These are phyloP conservation scores for Drosophila kanekoi DNA, from an alignment of 2,888 invertebrate genomes.

Conservation along the genomic window DNA sequence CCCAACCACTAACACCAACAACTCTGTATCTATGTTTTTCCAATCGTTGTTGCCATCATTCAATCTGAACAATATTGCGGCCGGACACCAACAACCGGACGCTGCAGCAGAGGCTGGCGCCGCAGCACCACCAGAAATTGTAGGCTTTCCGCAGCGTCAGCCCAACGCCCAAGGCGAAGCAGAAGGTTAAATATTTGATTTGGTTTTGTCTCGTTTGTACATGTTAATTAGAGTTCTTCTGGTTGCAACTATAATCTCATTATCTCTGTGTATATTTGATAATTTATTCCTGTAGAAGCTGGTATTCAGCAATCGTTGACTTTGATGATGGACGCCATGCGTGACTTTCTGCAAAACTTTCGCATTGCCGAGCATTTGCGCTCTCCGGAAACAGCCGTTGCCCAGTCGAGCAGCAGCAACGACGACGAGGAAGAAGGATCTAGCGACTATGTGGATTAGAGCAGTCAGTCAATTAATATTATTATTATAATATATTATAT, in stretches of 20 bases:
- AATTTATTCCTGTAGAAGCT: conserved; percentile 51
- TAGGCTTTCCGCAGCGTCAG: conserved; percentile 10
- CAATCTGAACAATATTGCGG: conserved; percentile 83
- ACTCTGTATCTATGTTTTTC: conserved; percentile 87
- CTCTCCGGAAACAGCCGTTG: conserved; percentile 80
- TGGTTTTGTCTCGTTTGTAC: conserved; percentile 2
- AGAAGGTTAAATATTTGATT: conserved; percentile 58
- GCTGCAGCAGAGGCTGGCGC: conserved; percentile 36
- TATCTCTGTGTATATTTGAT: conserved; percentile 2
- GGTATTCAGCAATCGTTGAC: conserved; percentile 88
- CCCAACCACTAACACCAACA: conserved; percentile 79
- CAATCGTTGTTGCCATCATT: conserved; percentile 90
- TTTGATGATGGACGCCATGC: conserved; percentile 90
- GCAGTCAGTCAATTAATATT: conserved; percentile 35
- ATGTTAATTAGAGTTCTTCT: conserved; percentile 12
- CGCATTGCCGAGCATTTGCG: conserved; percentile 87
- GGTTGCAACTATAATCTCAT: conserved; percentile 1
- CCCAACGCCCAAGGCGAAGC: conserved; percentile 48
- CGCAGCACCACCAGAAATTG: conserved; percentile 2
- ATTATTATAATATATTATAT: conserved; percentile 28
- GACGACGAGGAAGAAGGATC: conserved; percentile 86
- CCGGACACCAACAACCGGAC: conserved; percentile 52
- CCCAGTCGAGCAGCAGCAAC: conserved; percentile 84
- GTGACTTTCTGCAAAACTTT: conserved; percentile 89
- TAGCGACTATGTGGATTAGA: conserved; percentile 85